Percentiles rank a stretch among this genome's conserved stretches.
Evolutionary conservation across 2,113 vertebrate species (phyloP).

Genomic region (Daphoenositta chrysoptera): DNA sequence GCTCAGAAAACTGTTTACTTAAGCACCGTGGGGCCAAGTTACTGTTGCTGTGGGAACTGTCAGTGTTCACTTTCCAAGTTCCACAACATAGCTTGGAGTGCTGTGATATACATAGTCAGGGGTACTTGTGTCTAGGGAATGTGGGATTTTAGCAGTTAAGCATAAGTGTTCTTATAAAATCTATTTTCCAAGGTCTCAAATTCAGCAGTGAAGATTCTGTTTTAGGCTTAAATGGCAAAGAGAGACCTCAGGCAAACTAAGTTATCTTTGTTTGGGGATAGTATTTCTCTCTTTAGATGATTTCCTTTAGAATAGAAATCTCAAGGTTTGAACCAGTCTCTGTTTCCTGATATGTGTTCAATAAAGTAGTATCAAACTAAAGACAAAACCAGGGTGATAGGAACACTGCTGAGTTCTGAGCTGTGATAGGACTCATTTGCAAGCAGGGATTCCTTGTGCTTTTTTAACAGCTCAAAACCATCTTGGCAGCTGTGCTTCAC

Average conservation of each 20-base stretch:
- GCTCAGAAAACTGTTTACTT: background rate
- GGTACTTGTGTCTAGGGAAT: background rate
- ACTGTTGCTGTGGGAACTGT: background rate
- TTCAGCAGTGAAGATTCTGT: background rate
- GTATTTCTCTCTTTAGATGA: background rate
- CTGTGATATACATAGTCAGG: rapidly evolving
- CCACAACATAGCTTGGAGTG: background rate
- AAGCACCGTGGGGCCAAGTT: background rate
- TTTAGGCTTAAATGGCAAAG: background rate
- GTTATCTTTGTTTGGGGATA: background rate
- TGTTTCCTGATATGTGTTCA: rapidly evolving
- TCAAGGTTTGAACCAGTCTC: background rate
- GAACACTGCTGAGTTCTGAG: background rate
- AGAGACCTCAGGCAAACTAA: background rate
- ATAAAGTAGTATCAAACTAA: background rate
- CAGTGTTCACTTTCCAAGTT: background rate
- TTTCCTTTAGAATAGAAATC: background rate
- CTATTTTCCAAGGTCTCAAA: background rate
- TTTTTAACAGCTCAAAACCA: background rate
- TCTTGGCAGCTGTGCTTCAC: background rate
- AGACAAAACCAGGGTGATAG: background rate
- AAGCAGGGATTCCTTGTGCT: background rate
- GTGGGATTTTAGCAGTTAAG: background rate
- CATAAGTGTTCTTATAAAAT: background rate
- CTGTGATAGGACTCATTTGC: background rate